Evolutionary conservation across 2,888 invertebrate genomes (phyloP).

Genomic region (Strigamia transsilvanica): DNA sequence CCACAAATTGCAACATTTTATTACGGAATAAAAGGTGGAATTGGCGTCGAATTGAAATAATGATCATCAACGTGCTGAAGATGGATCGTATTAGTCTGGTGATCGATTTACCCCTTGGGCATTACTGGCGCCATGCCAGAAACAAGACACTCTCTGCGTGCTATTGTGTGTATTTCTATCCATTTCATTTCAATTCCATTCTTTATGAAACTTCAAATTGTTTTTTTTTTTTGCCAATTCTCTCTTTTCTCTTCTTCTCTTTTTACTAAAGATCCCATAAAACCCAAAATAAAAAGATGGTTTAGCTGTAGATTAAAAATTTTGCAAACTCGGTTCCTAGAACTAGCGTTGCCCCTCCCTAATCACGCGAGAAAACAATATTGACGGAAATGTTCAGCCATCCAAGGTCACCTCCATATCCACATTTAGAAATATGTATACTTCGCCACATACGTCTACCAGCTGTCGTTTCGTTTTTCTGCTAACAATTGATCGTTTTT

Average conservation of each 20-base stretch:
- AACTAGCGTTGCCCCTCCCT: background rate
- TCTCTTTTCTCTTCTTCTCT: background rate
- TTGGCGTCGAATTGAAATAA: conserved; percentile 2
- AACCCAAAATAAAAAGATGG: background rate
- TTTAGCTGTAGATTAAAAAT: background rate
- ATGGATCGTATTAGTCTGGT: conserved; percentile 36
- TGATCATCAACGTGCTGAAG: background rate
- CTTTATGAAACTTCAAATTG: conserved; percentile 4
- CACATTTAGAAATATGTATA: conserved; percentile 11
- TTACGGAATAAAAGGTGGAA: background rate
- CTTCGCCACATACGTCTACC: background rate
- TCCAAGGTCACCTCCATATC: conserved; percentile 32
- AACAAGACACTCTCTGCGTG: conserved; percentile 24
- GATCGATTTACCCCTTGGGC: conserved; percentile 38
- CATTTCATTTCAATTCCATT: conserved; percentile 29
- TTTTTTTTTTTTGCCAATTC: background rate
- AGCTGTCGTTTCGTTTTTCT: background rate
- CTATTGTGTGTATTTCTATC: conserved; percentile 41
- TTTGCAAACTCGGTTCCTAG: background rate
- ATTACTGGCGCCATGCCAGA: conserved; percentile 22
- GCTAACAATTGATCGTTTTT: background rate
- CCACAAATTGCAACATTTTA: too few relatives aligned
- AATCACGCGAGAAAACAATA: conserved; percentile 26
- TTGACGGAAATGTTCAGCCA: conserved; percentile 25
- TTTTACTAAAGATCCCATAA: background rate